Evolutionary conservation across 2,797 vertebrate genomes (phyloP), one percentile per base, ranked within the genome.

Genomic region (Enteromius argenteus): DNA sequence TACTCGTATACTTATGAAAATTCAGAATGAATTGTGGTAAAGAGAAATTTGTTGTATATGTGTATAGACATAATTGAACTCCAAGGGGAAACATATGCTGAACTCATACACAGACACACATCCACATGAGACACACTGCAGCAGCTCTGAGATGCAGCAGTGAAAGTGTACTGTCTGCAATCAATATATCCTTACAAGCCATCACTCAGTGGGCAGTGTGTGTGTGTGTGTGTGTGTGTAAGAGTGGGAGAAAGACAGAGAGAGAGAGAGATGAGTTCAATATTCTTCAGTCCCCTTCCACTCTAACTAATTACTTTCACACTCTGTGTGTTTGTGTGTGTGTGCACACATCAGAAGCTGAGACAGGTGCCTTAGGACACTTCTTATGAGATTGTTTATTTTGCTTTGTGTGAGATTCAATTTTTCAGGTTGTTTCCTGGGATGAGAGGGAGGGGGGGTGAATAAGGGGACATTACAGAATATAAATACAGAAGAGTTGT

Each of bases 271-370:
- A 83, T 76, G 49, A 83, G 81, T 83, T 83, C 81, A 83, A 83
- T 83, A 84, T 78, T 79, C 74, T 69, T 72, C 53, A 60, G 66
- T 84, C 82, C 66, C 51, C 39, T 27, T 71, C 53, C 82, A 84
- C 82, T 84, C 74, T 58, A 72, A 69, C 82, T 84, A 84, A 84
- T 84, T 84, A 78, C 66, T 84, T 79, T 79, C 66, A 77, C 51
- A 21, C 51, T 58, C 32, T 21, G 5, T 79, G 60, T 62, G 14
- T 76, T 11, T 56, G 19, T 75, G 49, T 56, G 49, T 73, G 39
- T 46, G 39, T 49, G 44, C 30, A 5, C 60, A 62, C 60, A 62
- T 80, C 11, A 67, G 42, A 67, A 32, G 76, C 60, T 19, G 30
- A 67, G 49, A 58, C 82, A 84, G 66, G 82, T 84, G 75, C 82